Evolutionary conservation across 2,797 vertebrate genomes (phyloP).

Genomic region (Falco berigora): DNA sequence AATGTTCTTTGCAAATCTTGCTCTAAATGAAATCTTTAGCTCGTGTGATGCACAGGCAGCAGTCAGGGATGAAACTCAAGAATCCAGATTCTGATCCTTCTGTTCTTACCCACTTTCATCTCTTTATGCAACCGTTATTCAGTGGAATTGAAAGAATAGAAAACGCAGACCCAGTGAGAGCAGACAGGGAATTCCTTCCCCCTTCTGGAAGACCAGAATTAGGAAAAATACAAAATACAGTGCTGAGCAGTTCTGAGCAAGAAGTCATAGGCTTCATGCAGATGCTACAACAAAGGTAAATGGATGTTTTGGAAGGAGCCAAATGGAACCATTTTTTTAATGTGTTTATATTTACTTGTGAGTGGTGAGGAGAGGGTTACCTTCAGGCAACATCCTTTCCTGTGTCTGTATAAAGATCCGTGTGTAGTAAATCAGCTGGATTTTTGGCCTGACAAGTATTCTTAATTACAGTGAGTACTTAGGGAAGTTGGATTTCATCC

Average conservation of each 20-base stretch:
- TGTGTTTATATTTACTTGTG: not conserved
- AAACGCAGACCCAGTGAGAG: not conserved
- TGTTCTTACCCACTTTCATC: not conserved
- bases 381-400: not conserved
- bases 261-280: not conserved
- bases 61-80: not conserved
- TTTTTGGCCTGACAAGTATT: not conserved
- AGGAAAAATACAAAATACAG: not conserved
- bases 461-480: not conserved
- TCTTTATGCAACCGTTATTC: not conserved
- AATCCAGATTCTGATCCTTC: not conserved
- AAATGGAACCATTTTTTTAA: not conserved
- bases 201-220: not conserved
- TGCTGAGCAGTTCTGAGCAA: not conserved
- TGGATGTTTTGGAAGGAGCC: not conserved
- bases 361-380: not conserved
- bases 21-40: not conserved
- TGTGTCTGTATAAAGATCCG: not conserved
- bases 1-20: not conserved
- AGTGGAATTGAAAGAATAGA: not conserved
- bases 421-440: not conserved
- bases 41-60: accelerated
- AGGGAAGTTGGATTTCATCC: not conserved
- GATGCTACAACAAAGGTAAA: not conserved
- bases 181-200: not conserved